phyloP scores from a whole-genome alignment of 2,113 vertebrate genomes.

The Chaetorhynchus papuensis region DNA sequence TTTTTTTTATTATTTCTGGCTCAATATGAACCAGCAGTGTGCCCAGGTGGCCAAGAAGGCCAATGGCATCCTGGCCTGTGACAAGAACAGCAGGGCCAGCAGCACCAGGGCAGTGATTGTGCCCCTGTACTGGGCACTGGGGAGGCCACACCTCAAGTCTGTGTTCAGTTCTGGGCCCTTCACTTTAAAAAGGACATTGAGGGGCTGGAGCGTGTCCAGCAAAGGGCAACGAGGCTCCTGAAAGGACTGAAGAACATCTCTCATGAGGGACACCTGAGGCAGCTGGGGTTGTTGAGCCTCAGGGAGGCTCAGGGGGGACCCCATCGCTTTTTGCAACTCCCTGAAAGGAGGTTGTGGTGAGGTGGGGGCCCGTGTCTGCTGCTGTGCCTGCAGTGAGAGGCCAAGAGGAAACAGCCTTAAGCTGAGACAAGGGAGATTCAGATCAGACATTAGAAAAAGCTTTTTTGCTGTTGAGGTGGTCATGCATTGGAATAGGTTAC shows the following conservation, averaged over 20 bases:
- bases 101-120: accelerated
- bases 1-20: too few species aligned
- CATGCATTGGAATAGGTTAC: not conserved
- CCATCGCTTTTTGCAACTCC: not conserved
- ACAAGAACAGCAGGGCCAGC: not conserved
- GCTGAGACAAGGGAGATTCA: not conserved
- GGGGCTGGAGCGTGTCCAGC: not conserved
- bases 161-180: not conserved
- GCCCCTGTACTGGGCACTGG: too few species aligned
- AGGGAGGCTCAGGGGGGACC: not conserved
- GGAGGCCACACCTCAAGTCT: not conserved
- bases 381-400: not conserved
- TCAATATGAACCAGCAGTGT: not conserved
- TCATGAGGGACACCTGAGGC: not conserved
- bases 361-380: not conserved
- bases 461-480: not conserved
- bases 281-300: not conserved
- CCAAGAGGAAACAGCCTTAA: not conserved
- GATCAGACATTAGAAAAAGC: not conserved
- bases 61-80: not conserved
- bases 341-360: not conserved
- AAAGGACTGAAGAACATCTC: too few species aligned
- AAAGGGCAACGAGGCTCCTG: not conserved
- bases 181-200: not conserved
- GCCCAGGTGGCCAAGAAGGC: not conserved